phyloP scores from a whole-genome alignment of 1,140 invertebrate species.

The Brachionus plicatilis region DNA sequence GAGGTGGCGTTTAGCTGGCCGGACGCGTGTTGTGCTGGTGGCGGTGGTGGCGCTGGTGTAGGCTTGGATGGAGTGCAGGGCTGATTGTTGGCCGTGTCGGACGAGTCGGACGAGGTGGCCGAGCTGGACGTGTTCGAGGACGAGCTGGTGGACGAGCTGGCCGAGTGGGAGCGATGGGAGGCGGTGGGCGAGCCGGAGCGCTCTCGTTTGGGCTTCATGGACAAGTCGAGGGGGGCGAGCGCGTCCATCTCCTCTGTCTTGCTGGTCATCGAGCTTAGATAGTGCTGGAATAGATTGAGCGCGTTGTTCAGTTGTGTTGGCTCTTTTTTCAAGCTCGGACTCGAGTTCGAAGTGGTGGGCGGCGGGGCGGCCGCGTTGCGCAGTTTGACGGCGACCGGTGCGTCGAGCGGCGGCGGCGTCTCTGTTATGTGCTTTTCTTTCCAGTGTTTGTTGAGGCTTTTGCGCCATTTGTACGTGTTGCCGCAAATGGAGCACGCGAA shows the following conservation, averaged over 20 bases:
- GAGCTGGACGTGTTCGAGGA: not conserved
- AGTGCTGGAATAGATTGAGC: slow-evolving; percentile 1
- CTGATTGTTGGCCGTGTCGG: not conserved
- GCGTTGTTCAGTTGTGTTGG: not conserved
- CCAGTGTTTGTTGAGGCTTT: slow-evolving; percentile 57
- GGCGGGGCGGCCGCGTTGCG: not conserved
- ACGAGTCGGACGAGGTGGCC: not conserved
- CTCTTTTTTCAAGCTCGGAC: not conserved
- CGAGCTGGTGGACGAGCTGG: not conserved
- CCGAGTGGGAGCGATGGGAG: not conserved
- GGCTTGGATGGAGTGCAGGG: too few species aligned
- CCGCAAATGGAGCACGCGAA: slow-evolving; percentile 56
- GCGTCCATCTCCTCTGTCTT: not conserved
- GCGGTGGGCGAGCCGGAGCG: not conserved
- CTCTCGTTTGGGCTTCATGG: not conserved
- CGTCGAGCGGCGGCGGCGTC: slow-evolving; percentile 40
- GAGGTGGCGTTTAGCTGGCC: not conserved
- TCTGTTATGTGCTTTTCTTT: slow-evolving; percentile 54
- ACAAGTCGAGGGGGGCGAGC: not conserved
- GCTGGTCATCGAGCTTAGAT: not conserved
- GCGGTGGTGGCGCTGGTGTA: not conserved
- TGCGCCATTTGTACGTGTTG: slow-evolving; percentile 55
- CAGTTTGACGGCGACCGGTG: not conserved
- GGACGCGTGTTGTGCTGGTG: not conserved
- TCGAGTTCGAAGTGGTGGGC: not conserved